Evolutionary conservation across 2,888 invertebrate genomes (phyloP).

Genomic region (Eretmocerus hayati): DNA sequence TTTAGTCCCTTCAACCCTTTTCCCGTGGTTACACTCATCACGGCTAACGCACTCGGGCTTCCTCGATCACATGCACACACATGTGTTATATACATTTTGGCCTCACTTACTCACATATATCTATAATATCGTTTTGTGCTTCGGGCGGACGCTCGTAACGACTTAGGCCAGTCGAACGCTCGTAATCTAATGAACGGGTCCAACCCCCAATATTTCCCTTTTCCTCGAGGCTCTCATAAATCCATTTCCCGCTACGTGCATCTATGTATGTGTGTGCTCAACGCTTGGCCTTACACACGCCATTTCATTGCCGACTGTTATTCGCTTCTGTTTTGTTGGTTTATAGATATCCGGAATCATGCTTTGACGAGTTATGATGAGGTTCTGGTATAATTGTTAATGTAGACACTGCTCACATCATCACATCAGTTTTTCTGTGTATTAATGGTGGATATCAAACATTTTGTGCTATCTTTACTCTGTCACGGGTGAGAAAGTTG

Average conservation of each 20-base stretch:
- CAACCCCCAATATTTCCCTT: conserved; percentile 36
- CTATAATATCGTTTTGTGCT: conserved; percentile 7
- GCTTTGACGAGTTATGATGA: neutral
- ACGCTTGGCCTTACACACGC: conserved; percentile 19
- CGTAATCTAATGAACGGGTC: conserved; percentile 42
- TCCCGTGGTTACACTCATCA: conserved; percentile 26
- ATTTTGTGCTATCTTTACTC: too few species aligned
- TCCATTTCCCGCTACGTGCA: conserved; percentile 22
- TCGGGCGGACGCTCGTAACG: conserved; percentile 15
- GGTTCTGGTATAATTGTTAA: neutral
- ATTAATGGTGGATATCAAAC: too few species aligned
- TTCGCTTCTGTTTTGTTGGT: conserved; percentile 7
- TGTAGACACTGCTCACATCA: neutral
- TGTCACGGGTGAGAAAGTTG: too few species aligned
- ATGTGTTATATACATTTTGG: conserved; percentile 24
- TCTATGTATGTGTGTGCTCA: conserved; percentile 10
- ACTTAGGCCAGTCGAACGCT: conserved; percentile 33
- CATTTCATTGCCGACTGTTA: conserved; percentile 8
- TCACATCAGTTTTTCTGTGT: too few species aligned
- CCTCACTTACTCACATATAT: too few species aligned
- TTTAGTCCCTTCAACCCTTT: conserved; percentile 29
- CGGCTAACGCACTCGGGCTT: conserved; percentile 27
- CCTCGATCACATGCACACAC: too few species aligned
- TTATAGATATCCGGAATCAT: conserved; percentile 7
- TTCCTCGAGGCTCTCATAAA: conserved; percentile 15